These are phyloP conservation scores for Oplegnathus fasciatus DNA, from an alignment of 2,113 vertebrate genomes.

Conservation along the genomic window DNA sequence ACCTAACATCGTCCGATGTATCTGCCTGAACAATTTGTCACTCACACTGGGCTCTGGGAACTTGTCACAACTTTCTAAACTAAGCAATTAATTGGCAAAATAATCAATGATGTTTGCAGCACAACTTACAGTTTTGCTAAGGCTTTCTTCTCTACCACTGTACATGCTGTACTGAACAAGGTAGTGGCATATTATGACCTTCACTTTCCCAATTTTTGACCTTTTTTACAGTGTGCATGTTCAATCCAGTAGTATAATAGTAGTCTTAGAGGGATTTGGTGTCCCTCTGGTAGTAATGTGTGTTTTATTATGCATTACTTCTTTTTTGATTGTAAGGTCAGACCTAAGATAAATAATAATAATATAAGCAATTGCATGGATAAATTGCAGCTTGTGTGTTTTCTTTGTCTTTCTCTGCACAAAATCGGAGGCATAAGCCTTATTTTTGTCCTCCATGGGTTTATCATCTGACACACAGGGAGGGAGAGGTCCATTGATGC, in stretches of 20 bases:
- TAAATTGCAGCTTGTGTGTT: conserved; percentile 10
- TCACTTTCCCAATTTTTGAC: background rate
- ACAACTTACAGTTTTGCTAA: background rate
- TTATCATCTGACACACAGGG: conserved; percentile 15
- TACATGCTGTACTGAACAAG: background rate
- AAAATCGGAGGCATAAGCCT: background rate
- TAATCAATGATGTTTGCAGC: too few relatives aligned
- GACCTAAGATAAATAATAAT: background rate
- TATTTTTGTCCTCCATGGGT: conserved; percentile 8
- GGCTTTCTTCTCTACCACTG: background rate
- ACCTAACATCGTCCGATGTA: too few relatives aligned
- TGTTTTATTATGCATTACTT: background rate
- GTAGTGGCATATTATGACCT: background rate
- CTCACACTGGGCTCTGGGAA: too few relatives aligned
- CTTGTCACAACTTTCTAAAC: background rate
- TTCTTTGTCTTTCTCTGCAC: too few relatives aligned
- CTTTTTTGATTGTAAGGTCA: background rate
- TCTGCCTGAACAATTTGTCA: too few relatives aligned
- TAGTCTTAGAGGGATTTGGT: background rate
- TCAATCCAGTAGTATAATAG: background rate
- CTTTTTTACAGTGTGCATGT: background rate
- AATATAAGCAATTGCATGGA: background rate
- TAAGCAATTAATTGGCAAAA: background rate
- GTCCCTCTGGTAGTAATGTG: background rate
- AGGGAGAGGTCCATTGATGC: conserved; percentile 34